A percentile compares a stretch with the other conserved stretches of the same genome.
These are phyloP conservation scores for Ellobium chinense DNA, from an alignment of 2,888 invertebrate genomes.

Conservation along the genomic window DNA sequence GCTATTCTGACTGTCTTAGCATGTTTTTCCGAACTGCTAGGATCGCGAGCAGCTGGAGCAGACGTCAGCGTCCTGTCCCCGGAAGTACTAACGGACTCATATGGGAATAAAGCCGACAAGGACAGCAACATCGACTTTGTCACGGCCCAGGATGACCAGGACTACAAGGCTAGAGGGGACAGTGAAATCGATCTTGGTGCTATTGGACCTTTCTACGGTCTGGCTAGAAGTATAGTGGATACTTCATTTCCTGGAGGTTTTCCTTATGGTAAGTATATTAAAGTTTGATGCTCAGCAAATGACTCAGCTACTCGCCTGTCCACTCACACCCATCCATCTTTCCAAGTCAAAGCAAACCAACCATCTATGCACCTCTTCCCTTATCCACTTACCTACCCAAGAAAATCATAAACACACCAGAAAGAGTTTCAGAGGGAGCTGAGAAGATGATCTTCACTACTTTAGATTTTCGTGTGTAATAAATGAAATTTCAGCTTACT, in stretches of 20 bases:
- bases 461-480: no score
- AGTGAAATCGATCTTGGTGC: background rate
- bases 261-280: constrained; percentile 35
- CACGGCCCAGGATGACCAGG: background rate
- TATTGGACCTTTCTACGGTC: background rate
- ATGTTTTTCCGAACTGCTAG: background rate
- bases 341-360: no score
- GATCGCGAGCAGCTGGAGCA: background rate
- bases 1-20: background rate
- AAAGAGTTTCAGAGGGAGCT: no score
- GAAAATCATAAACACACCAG: no score
- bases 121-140: constrained; percentile 15
- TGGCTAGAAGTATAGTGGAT: background rate
- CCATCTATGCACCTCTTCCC: no score
- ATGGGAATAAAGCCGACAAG: constrained; percentile 3
- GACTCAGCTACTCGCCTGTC: no score
- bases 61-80: background rate
- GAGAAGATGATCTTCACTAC: no score
- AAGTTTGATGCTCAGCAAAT: no score
- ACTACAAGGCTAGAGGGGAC: constrained; percentile 6
- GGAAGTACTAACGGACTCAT: background rate
- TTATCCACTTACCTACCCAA: no score
- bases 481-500: no score
- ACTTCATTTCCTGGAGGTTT: constrained; percentile 23
- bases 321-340: no score